These are phyloP conservation scores for Solea senegalensis DNA, from an alignment of 2,113 vertebrate species.

Conservation along the genomic window DNA sequence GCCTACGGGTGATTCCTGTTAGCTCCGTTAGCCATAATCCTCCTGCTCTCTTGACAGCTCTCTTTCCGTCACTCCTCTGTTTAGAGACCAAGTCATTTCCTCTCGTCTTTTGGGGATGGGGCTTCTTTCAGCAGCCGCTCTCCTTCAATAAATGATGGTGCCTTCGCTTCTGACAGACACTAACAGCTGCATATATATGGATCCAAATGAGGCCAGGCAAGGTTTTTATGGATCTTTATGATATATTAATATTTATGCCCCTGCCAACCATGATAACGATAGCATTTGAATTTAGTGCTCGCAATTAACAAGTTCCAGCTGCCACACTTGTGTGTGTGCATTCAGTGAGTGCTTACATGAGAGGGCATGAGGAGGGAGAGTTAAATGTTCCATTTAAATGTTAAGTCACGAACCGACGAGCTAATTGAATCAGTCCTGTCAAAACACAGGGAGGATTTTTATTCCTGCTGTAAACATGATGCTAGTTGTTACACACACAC, in stretches of 20 bases:
- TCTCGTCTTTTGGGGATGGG: conserved; percentile 22
- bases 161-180: conserved; percentile 37
- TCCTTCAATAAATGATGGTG: conserved; percentile 45
- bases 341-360: conserved; percentile 20
- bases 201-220: conserved; percentile 60
- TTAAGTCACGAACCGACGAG: conserved; percentile 62
- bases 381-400: conserved; percentile 68
- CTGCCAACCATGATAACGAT: conserved; percentile 58
- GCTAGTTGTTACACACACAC: conserved; percentile 10
- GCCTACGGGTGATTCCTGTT: conserved; percentile 5
- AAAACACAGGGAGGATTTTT: conserved; percentile 62
- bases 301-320: conserved; percentile 72
- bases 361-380: conserved; percentile 29
- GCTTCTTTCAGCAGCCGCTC: conserved; percentile 2
- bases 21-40: conserved; percentile 33
- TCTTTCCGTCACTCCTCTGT: conserved; percentile 29
- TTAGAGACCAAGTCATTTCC: conserved; percentile 58
- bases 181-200: conserved; percentile 71
- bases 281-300: conserved; percentile 70
- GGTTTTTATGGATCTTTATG: conserved; percentile 69
- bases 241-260: conserved; percentile 77
- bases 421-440: conserved; percentile 63
- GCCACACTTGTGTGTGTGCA: conserved; percentile 29
- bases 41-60: conserved; percentile 14
- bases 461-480: conserved; percentile 52